Percentiles rank a stretch among this genome's conserved stretches.
Conservation (phyloP, 2,797 vertebrate species). For the Acrossocheilus wenchowensis region DNA sequence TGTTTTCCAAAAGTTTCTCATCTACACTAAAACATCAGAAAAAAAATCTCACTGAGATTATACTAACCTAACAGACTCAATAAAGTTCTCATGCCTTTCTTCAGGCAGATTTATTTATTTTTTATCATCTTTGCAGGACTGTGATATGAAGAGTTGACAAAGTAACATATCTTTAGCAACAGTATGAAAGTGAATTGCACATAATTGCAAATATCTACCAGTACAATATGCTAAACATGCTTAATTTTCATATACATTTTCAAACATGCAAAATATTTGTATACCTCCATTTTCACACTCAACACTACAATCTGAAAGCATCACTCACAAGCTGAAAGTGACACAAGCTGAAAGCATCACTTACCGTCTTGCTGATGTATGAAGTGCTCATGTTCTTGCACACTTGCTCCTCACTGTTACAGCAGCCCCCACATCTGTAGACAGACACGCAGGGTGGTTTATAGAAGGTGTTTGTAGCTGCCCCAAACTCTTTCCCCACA, state of each 20-base stretch:
- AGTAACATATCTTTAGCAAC: neutral
- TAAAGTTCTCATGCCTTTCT: neutral
- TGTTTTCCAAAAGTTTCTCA: neutral
- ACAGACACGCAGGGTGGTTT: constrained; percentile 98
- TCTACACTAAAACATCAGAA: neutral
- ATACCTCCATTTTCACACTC: neutral
- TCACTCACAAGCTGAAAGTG: neutral
- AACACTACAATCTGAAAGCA: neutral
- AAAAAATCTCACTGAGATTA: neutral
- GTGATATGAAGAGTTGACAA: neutral
- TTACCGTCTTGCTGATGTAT: constrained; percentile 97
- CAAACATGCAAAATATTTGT: neutral
- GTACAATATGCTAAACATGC: neutral
- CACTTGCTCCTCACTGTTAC: constrained; percentile 95
- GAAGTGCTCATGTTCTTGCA: constrained; percentile 95
- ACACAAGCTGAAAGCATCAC: constrained; percentile 61
- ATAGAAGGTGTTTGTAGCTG: constrained; percentile 98
- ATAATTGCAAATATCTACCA: neutral
- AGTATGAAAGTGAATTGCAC: neutral
- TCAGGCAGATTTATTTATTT: neutral
- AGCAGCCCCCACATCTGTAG: constrained; percentile 99
- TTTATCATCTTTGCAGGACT: neutral
- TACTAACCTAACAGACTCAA: neutral
- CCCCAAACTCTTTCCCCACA: constrained; percentile 97
- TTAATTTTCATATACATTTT: neutral